These are phyloP conservation scores for Thereva unica DNA, from an alignment of 2,888 invertebrate species.

Conservation along the genomic window DNA sequence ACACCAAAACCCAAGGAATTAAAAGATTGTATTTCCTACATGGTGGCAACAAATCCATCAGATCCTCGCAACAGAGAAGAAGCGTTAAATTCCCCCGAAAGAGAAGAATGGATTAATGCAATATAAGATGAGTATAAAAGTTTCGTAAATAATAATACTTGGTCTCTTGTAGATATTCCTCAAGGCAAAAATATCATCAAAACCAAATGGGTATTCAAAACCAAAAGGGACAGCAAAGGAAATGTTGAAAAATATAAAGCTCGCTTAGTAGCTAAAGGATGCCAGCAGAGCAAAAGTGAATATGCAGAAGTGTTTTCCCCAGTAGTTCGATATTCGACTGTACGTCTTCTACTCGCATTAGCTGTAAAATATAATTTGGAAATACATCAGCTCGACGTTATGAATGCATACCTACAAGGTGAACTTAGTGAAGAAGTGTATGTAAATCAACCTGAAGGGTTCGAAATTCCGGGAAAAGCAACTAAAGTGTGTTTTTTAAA, in stretches of 20 bases:
- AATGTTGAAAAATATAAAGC: constrained; percentile 45
- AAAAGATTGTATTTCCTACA: too few species aligned
- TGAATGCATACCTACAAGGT: constrained; percentile 25
- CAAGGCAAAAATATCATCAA: constrained; percentile 15
- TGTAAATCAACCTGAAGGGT: constrained; percentile 28
- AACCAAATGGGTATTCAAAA: constrained; percentile 45
- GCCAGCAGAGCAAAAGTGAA: constrained; percentile 45
- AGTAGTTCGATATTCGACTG: too few species aligned
- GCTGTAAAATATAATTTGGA: too few species aligned
- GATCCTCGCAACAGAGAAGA: constrained; percentile 9
- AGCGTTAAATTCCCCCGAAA: constrained; percentile 27
- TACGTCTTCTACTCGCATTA: too few species aligned
- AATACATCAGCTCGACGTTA: constrained; percentile 25
- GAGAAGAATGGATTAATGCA: constrained; percentile 34
- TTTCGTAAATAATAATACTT: constrained; percentile 30
- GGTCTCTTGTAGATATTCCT: constrained; percentile 35
- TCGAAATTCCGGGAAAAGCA: constrained; percentile 9
- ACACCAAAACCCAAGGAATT: too few species aligned
- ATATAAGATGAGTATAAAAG: constrained; percentile 37
- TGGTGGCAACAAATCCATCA: too few species aligned
- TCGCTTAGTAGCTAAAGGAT: constrained; percentile 47
- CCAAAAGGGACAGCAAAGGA: constrained; percentile 41
- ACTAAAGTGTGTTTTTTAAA: constrained; percentile 15
- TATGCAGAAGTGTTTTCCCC: constrained; percentile 23
- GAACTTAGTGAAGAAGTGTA: constrained; percentile 21